A percentile compares a stretch with the other conserved stretches of the same genome.
Evolutionary conservation across 2,113 vertebrate genomes (phyloP).

Genomic region (Syrrhaptes paradoxus): DNA sequence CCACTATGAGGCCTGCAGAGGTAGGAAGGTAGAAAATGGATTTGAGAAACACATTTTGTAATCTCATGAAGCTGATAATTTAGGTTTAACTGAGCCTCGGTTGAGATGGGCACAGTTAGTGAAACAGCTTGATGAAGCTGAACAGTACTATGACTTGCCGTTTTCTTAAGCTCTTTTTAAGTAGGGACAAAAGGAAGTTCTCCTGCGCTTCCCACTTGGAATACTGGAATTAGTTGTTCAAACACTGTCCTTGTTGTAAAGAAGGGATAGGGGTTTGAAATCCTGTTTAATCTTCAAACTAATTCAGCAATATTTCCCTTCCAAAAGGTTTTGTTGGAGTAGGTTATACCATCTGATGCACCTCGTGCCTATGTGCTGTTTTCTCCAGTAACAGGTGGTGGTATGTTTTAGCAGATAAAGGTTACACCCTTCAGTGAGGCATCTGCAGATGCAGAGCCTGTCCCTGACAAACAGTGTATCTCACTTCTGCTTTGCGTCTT

Average conservation of each 20-base stretch:
- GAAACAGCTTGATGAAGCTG: not conserved
- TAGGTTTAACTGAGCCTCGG: not conserved
- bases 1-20: not conserved
- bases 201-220: not conserved
- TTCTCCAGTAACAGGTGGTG: not conserved
- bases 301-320: not conserved
- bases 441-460: not conserved
- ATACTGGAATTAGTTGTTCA: not conserved
- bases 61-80: not conserved
- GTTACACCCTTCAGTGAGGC: not conserved
- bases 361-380: not conserved
- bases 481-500: not conserved
- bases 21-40: not conserved
- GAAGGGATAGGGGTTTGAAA: not conserved
- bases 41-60: not conserved
- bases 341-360: not conserved
- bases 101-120: not conserved
- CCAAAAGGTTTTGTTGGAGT: not conserved
- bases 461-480: not conserved
- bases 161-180: not conserved
- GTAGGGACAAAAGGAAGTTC: not conserved
- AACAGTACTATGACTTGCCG: not conserved
- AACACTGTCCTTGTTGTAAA: not conserved
- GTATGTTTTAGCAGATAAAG: constrained; percentile 3
- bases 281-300: not conserved